Base-by-base conservation (phyloP, 2,113 vertebrate species). In the Artemisiospiza belli region DNA sequence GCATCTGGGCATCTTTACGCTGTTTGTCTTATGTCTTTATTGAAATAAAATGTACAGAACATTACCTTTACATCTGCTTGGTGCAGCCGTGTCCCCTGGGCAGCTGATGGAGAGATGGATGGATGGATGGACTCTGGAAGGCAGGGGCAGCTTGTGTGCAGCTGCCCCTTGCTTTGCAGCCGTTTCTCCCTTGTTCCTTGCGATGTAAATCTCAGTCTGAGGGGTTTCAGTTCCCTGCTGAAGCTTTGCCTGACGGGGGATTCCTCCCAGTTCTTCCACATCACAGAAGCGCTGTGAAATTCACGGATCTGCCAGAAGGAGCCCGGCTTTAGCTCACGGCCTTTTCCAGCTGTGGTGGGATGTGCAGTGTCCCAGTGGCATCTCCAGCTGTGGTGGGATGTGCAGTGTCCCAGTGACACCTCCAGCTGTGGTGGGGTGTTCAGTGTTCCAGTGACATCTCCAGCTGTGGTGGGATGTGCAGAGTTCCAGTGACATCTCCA, bases 41-140 rank as follows among this genome's bases (percentile, higher is more conserved):
- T 99, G 98, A 98, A 98, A 98, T 99, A 99, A 98, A 99, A 98
- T 99, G 98, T 99, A 99, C 97, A 99, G 98, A 98, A 98, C 96
- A 96, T 98, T 98, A 98, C 98, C 98, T 98, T 99, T 98, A 98
- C 93, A 98, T 91, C 97, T 94, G 97, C 97, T 98, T 96, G 84
- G 96, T 90, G 92, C 97, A 98, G 95, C 93, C 95, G 85, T 97
- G 97, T 97, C 92, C 91, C 94, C 95, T 91, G 98, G 98, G 55
- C 55, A 57, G 97, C 89, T 55, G 86, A 17, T 93, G 94, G 93
- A 94, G 78, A 81, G 57, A 33, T 61, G 77, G 83, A 51, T 62
- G 76, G 84, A 49, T 86, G 76, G 84, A 49, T 86, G 27, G 67
- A 61, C 67, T 54, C 52, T 59, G 94, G 9, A 67, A 91, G 41